Percentiles rank a stretch among this genome's conserved stretches.
Evolutionary conservation across 92 coral and sea anemone genomes (phyloP).

Genomic region (Phenganax subtilis): DNA sequence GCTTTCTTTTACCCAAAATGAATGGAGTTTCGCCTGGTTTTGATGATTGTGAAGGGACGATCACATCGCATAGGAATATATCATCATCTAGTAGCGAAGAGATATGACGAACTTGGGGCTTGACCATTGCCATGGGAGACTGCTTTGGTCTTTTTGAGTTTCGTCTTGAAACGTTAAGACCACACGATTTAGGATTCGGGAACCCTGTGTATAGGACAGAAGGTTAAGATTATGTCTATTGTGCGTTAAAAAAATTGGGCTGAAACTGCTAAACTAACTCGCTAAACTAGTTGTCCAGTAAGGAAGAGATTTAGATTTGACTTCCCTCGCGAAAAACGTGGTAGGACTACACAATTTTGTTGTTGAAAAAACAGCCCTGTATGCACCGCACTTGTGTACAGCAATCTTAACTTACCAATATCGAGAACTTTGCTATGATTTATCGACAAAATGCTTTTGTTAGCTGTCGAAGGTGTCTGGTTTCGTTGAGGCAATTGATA

Average conservation of each 20-base stretch:
- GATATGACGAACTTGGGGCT: slow-evolving; percentile 57
- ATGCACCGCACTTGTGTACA: background rate
- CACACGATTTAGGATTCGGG: background rate
- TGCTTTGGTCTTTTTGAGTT: slow-evolving; percentile 53
- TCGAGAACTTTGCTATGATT: background rate
- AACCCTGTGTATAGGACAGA: background rate
- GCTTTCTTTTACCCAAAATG: background rate
- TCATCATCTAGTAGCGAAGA: slow-evolving; percentile 4
- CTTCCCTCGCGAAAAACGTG: no score
- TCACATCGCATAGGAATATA: slow-evolving; percentile 10
- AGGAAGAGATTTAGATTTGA: no score
- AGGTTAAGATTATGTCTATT: background rate
- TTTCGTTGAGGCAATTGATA: background rate
- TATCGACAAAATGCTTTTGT: background rate
- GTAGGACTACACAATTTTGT: no score
- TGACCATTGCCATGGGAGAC: slow-evolving; percentile 86
- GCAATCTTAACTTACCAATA: background rate
- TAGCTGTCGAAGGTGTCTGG: slow-evolving; percentile 3
- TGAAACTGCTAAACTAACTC: background rate
- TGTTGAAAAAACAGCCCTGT: background rate
- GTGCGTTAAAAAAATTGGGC: background rate
- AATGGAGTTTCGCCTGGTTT: background rate
- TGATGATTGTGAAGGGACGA: background rate
- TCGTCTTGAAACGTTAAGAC: slow-evolving; percentile 22
- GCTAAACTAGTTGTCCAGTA: no score